Conservation (phyloP, 2,888 invertebrate species). For the Brenthis daphne region DNA sequence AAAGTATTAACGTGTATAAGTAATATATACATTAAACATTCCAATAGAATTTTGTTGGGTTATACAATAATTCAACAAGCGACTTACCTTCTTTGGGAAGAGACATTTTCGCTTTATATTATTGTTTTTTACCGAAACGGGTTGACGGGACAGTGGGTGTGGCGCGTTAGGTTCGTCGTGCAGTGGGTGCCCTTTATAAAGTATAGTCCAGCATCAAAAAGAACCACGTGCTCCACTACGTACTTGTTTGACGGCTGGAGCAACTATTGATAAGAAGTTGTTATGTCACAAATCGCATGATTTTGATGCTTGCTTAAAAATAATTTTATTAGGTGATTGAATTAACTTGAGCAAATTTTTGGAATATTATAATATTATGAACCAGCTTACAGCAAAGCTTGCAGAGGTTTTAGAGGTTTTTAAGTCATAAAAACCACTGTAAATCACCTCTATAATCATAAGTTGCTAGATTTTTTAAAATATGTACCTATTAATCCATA, state of each 20-base stretch:
- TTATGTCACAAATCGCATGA: conserved; percentile 41
- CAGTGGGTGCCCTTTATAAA: conserved; percentile 70
- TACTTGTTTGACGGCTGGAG: conserved; percentile 50
- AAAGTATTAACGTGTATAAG: conserved; percentile 14
- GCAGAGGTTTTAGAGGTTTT: too few species aligned
- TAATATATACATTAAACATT: conserved; percentile 5
- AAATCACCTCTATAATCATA: too few species aligned
- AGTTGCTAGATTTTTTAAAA: too few species aligned
- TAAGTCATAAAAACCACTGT: too few species aligned
- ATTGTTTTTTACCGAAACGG: conserved; percentile 42
- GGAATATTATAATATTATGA: too few species aligned
- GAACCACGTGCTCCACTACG: conserved; percentile 67
- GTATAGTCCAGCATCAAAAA: conserved; percentile 55
- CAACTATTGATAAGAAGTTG: conserved; percentile 60
- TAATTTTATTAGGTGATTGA: not conserved
- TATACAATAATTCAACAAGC: conserved; percentile 42
- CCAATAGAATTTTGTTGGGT: conserved; percentile 42
- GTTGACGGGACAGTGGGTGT: conserved; percentile 50
- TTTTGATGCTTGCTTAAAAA: conserved; percentile 47
- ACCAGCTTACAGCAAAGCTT: too few species aligned
- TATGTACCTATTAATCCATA: too few species aligned
- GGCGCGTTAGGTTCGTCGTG: conserved; percentile 58
- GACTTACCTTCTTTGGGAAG: conserved; percentile 72
- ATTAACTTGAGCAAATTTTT: not conserved
- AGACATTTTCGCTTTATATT: conserved; percentile 58